Conservation (phyloP, 2,113 vertebrate genomes). For the Peromyscus californicus region DNA sequence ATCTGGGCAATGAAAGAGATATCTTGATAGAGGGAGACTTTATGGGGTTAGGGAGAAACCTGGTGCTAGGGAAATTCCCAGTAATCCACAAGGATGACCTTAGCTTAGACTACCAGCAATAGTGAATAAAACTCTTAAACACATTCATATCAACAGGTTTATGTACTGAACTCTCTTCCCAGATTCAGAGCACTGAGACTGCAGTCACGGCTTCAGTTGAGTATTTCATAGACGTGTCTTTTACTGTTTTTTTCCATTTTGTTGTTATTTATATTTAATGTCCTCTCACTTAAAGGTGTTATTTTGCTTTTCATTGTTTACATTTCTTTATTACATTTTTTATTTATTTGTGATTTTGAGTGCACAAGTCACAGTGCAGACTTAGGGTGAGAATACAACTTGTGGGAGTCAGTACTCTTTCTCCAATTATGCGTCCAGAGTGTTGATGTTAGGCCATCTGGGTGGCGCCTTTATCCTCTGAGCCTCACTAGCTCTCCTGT, state of each 20-base stretch:
- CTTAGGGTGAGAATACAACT: not conserved
- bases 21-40: too few species aligned
- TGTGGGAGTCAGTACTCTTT: not conserved
- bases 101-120: too few species aligned
- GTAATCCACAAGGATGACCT: too few species aligned
- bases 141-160: too few species aligned
- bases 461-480: not conserved
- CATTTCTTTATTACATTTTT: not conserved
- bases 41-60: too few species aligned
- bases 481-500: not conserved
- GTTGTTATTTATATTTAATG: not conserved
- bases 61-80: too few species aligned
- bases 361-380: not conserved
- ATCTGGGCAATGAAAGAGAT: too few species aligned
- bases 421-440: not conserved
- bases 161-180: not conserved
- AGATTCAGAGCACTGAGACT: not conserved
- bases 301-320: not conserved
- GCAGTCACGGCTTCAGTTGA: not conserved
- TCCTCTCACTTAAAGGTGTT: not conserved
- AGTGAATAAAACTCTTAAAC: not conserved
- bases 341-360: not conserved
- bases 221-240: not conserved
- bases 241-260: not conserved
- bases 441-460: not conserved